Evolutionary conservation across 2,888 invertebrate species (phyloP).

Genomic region (Julus scanicus): DNA sequence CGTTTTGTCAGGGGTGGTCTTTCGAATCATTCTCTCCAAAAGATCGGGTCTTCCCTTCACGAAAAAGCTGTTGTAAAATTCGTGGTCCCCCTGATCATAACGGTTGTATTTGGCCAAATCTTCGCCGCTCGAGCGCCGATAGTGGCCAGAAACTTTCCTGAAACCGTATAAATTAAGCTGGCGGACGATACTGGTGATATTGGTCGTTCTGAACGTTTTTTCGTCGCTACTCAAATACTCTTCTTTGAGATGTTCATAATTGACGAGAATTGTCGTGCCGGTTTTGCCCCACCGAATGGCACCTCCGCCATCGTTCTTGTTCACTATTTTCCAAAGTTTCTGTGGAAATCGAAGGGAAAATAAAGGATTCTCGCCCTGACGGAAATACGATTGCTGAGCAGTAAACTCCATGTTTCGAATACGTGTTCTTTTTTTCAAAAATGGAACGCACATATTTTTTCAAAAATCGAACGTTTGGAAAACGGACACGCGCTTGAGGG

Average conservation of each 20-base stretch:
- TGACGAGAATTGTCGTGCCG: conserved; percentile 72
- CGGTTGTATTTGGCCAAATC: background rate
- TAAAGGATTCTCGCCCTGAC: conserved; percentile 53
- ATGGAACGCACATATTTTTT: background rate
- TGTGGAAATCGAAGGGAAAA: conserved; percentile 72
- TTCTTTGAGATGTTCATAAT: conserved; percentile 71
- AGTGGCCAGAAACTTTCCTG: conserved; percentile 58
- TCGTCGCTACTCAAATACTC: conserved; percentile 61
- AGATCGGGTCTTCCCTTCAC: conserved; percentile 59
- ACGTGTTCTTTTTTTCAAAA: background rate
- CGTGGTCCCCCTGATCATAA: conserved; percentile 57
- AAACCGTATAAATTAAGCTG: conserved; percentile 66
- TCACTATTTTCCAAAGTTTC: conserved; percentile 75
- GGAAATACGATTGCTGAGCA: background rate
- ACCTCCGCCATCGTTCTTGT: conserved; percentile 70
- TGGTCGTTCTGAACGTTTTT: conserved; percentile 63
- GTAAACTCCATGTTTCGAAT: background rate
- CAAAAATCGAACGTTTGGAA: background rate
- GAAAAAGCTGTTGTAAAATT: conserved; percentile 59
- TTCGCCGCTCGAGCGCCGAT: background rate
- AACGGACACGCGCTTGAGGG: background rate
- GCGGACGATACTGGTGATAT: conserved; percentile 64
- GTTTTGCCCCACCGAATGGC: conserved; percentile 73
- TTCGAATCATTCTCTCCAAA: conserved; percentile 57
- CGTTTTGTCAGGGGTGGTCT: conserved; percentile 9